phyloP scores from a whole-genome alignment of 2,888 invertebrate genomes.

The Macaria notata region DNA sequence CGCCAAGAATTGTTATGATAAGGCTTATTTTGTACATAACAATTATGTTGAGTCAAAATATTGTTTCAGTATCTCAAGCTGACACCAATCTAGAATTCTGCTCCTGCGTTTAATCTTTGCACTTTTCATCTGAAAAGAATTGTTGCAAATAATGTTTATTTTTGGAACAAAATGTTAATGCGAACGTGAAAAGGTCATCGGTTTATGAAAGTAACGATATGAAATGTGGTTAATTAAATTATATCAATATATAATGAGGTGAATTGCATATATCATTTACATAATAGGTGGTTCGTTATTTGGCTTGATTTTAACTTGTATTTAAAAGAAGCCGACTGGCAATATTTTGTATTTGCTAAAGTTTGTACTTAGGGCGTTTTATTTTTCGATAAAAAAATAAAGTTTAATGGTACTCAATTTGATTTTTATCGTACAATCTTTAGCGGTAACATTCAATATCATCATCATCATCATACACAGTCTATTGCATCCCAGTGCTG shows the following conservation, averaged over 20 bases:
- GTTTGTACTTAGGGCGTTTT: too few species aligned
- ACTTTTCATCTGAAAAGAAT: conserved; percentile 33
- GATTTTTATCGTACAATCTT: too few species aligned
- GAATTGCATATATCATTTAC: not conserved
- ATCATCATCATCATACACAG: too few species aligned
- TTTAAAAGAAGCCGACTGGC: too few species aligned
- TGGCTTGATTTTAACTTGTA: too few species aligned
- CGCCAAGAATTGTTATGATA: too few species aligned
- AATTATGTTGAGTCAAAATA: conserved; percentile 38
- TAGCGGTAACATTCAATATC: too few species aligned
- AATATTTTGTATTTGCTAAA: too few species aligned
- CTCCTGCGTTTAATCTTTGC: conserved; percentile 25
- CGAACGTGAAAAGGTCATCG: conserved; percentile 48
- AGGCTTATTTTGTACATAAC: conserved; percentile 18
- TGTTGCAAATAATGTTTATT: conserved; percentile 41
- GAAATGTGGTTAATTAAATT: conserved; percentile 36
- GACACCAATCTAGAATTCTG: conserved; percentile 36
- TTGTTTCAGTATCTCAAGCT: conserved; percentile 33
- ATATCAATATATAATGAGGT: conserved; percentile 3
- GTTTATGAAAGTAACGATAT: conserved; percentile 49
- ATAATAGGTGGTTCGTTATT: not conserved
- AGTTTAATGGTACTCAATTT: too few species aligned
- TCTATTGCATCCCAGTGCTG: too few species aligned
- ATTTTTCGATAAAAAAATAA: too few species aligned
- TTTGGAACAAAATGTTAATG: conserved; percentile 56